Conservation (phyloP, 2,888 invertebrate species). For the Heliconius cydno region DNA sequence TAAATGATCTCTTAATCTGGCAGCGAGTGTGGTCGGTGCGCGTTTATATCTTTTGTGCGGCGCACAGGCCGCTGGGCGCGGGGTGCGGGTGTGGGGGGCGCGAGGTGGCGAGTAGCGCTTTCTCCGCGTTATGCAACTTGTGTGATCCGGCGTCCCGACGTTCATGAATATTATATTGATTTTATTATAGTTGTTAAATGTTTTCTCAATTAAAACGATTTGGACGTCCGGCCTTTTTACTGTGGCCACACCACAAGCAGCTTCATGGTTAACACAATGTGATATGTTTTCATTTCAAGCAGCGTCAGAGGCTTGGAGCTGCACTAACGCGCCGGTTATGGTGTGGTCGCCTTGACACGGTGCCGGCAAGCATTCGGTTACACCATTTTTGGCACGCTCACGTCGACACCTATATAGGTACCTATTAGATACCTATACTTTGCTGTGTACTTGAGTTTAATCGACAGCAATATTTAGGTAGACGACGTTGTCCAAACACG, state of each 20-base stretch:
- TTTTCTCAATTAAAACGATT: not conserved
- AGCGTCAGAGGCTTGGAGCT: not conserved
- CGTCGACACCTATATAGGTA: not conserved
- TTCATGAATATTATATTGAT: not conserved
- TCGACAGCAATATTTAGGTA: not conserved
- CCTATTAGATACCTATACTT: no score
- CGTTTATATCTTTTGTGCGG: constrained; percentile 66
- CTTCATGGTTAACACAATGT: not conserved
- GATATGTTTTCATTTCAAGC: not conserved
- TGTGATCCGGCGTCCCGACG: not conserved
- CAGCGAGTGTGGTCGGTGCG: constrained; percentile 47
- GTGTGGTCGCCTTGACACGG: constrained; percentile 5
- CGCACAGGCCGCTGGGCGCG: not conserved
- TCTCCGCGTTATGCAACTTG: constrained; percentile 25
- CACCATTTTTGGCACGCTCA: constrained; percentile 5
- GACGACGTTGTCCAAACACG: not conserved
- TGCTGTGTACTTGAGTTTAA: not conserved
- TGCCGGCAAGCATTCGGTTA: constrained; percentile 1
- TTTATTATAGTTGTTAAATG: not conserved
- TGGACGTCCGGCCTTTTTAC: not conserved
- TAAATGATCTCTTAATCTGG: not conserved
- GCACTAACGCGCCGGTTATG: not conserved
- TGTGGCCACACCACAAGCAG: not conserved
- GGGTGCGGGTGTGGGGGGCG: not conserved
- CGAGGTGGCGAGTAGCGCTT: constrained; percentile 18